Evolutionary conservation across 2,888 invertebrate genomes (phyloP).

Genomic region (Empis stercorea): DNA sequence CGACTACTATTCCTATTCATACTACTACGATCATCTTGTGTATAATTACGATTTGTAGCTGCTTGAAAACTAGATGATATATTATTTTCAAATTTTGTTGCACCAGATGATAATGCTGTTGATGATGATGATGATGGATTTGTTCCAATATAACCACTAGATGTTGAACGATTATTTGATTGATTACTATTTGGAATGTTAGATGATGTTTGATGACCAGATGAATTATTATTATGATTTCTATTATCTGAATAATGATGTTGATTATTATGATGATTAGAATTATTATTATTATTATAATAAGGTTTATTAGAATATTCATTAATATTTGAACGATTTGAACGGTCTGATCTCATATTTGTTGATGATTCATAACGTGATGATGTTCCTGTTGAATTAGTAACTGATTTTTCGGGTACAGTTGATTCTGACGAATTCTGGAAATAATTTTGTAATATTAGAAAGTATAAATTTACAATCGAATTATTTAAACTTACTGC

Average conservation of each 20-base stretch:
- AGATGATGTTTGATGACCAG: constrained; percentile 3
- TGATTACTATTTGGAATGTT: constrained; percentile 9
- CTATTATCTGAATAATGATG: constrained; percentile 6
- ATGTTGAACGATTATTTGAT: constrained; percentile 11
- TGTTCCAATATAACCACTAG: constrained; percentile 2
- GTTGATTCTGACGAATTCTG: no score
- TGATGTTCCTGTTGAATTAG: not conserved
- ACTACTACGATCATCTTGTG: constrained; percentile 14
- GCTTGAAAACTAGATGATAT: constrained; percentile 33
- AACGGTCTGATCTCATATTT: not conserved
- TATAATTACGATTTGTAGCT: constrained; percentile 17
- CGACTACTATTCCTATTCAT: constrained; percentile 9
- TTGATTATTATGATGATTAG: not conserved
- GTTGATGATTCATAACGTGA: not conserved
- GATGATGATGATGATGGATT: constrained; percentile 1
- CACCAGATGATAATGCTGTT: constrained; percentile 8
- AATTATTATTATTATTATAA: not conserved
- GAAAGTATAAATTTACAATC: no score
- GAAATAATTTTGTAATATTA: no score
- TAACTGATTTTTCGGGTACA: no score
- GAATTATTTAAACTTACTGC: constrained; percentile 12
- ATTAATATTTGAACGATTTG: not conserved
- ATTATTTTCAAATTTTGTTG: constrained; percentile 33
- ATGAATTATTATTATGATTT: constrained; percentile 4
- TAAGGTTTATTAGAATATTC: not conserved